Evolutionary conservation across 2,888 invertebrate genomes (phyloP).

Genomic region (Gastracanthus pulcherrimus): DNA sequence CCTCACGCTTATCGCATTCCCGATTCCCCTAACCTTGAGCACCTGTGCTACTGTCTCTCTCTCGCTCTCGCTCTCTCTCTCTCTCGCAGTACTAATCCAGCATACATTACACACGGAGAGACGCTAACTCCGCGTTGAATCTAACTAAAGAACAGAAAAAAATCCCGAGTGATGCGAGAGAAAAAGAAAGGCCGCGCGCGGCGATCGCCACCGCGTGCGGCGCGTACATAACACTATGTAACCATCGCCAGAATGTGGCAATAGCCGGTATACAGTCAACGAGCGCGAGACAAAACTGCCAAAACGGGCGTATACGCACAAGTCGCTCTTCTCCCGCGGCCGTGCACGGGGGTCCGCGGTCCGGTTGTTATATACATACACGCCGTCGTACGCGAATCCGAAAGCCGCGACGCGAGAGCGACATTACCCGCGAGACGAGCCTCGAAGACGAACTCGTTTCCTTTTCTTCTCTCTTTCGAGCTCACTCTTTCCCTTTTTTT

Average conservation of each 20-base stretch:
- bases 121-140: background rate
- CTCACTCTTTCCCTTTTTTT: conserved; percentile 29
- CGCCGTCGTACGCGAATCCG: background rate
- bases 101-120: too few species aligned
- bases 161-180: background rate
- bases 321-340: too few species aligned
- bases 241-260: conserved; percentile 16
- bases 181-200: conserved; percentile 23
- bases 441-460: conserved; percentile 30
- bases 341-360: too few species aligned
- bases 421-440: background rate
- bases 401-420: background rate
- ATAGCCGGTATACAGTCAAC: background rate
- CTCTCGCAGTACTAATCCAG: too few species aligned
- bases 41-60: conserved; percentile 32
- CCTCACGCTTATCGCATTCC: conserved; percentile 47
- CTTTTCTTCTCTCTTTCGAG: conserved; percentile 28
- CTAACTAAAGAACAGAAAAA: conserved; percentile 12
- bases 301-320: background rate
- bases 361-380: background rate
- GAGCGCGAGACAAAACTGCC: background rate
- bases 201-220: background rate
- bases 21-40: conserved; percentile 40
- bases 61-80: too few species aligned
- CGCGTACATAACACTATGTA: conserved; percentile 32